Evolutionary conservation across 2,113 vertebrate species (phyloP).

Genomic region (Oostethus manadensis): DNA sequence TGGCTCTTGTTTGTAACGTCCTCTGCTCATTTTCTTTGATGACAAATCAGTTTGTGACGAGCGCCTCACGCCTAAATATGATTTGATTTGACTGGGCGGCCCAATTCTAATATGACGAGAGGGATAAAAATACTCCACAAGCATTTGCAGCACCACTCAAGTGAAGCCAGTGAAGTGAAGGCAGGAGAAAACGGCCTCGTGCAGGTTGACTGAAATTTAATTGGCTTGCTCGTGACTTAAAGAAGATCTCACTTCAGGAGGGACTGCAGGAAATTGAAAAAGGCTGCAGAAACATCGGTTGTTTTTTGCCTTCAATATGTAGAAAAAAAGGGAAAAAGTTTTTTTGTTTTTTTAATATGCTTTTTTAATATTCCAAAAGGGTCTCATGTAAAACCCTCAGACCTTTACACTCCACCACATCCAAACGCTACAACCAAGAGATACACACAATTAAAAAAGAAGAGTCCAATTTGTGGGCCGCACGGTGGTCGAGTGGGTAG

Average conservation of each 20-base stretch:
- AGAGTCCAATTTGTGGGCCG: too few species aligned
- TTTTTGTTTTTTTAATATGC: too few species aligned
- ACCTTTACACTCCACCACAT: too few species aligned
- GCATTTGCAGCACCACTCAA: background rate
- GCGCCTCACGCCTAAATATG: slow-evolving; percentile 37
- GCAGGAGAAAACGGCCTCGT: slow-evolving; percentile 30
- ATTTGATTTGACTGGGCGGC: slow-evolving; percentile 36
- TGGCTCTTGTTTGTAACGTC: too few species aligned
- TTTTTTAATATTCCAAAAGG: too few species aligned
- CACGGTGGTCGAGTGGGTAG: too few species aligned
- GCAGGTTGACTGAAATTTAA: slow-evolving; percentile 45
- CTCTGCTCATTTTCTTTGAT: slow-evolving; percentile 19
- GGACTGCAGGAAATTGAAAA: slow-evolving; percentile 2
- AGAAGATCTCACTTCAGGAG: slow-evolving; percentile 33
- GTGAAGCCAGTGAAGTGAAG: slow-evolving; percentile 20
- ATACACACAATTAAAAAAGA: too few species aligned
- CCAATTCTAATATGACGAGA: slow-evolving; percentile 28
- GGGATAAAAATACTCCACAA: slow-evolving; percentile 34
- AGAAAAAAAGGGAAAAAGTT: slow-evolving; percentile 10
- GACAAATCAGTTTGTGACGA: slow-evolving; percentile 23
- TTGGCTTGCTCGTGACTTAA: slow-evolving; percentile 33
- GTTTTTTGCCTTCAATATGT: slow-evolving; percentile 11
- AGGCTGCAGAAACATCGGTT: slow-evolving; percentile 3
- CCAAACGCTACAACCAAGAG: too few species aligned
- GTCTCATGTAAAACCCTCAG: too few species aligned